These are phyloP conservation scores for Anabas testudineus DNA, from an alignment of 2,797 vertebrate genomes.

Conservation along the genomic window DNA sequence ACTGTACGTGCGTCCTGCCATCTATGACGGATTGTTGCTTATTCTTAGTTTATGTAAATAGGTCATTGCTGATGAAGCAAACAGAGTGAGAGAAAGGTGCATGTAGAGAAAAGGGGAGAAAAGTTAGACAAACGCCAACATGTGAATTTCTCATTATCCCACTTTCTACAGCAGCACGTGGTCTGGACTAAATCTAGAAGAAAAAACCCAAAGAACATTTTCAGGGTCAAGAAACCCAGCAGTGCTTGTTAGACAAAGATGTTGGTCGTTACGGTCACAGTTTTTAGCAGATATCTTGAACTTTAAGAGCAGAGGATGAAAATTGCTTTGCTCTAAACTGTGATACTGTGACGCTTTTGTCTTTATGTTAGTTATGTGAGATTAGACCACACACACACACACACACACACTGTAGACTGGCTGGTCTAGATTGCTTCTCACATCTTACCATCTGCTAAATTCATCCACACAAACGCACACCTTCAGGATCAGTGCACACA, in stretches of 20 bases:
- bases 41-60: slow-evolving; percentile 53
- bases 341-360: too few species aligned
- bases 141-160: background rate
- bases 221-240: slow-evolving; percentile 14
- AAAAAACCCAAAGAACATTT: background rate
- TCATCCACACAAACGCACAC: slow-evolving; percentile 34
- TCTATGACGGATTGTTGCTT: slow-evolving; percentile 31
- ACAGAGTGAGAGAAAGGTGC: background rate
- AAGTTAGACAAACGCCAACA: too few species aligned
- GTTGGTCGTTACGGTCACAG: too few species aligned
- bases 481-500: slow-evolving; percentile 51
- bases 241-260: slow-evolving; percentile 22
- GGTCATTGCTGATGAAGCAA: slow-evolving; percentile 48
- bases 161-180: too few species aligned
- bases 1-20: slow-evolving; percentile 47
- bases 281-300: background rate
- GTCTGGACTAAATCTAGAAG: too few species aligned
- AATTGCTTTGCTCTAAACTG: too few species aligned
- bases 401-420: background rate
- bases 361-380: too few species aligned
- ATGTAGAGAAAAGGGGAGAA: slow-evolving; percentile 2
- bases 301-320: background rate
- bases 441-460: slow-evolving; percentile 52
- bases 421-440: slow-evolving; percentile 41
- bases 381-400: too few species aligned